Evolutionary conservation across 2,888 invertebrate species (phyloP).

Genomic region (Cyaniris semiargus): DNA sequence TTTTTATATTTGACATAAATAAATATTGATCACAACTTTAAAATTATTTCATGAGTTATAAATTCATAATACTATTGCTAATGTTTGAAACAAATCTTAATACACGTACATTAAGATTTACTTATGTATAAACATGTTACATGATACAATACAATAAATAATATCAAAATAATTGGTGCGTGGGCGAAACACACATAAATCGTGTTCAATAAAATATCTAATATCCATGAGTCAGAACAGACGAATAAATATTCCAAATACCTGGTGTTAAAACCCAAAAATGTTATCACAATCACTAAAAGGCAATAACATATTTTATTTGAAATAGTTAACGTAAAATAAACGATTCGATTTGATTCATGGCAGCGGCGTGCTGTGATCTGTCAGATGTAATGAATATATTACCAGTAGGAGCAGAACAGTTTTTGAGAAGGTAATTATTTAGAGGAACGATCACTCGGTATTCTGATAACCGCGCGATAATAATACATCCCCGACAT

Average conservation of each 20-base stretch:
- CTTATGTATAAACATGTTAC: constrained; percentile 29
- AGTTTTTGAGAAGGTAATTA: constrained; percentile 77
- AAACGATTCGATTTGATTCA: constrained; percentile 55
- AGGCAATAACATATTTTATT: constrained; percentile 60
- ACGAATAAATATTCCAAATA: constrained; percentile 57
- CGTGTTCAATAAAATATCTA: constrained; percentile 44
- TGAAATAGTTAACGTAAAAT: constrained; percentile 17
- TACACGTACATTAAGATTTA: not conserved
- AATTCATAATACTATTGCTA: too few relatives aligned
- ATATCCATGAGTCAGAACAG: constrained; percentile 58
- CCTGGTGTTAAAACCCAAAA: constrained; percentile 52
- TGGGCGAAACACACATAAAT: constrained; percentile 17
- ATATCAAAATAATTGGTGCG: constrained; percentile 38
- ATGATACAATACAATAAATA: constrained; percentile 45
- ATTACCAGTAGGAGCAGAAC: constrained; percentile 75
- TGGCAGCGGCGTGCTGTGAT: constrained; percentile 72
- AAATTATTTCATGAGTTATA: too few relatives aligned
- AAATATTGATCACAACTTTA: too few relatives aligned
- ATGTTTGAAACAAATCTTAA: too few relatives aligned
- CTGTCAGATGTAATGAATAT: constrained; percentile 78
- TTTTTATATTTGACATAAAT: too few relatives aligned
- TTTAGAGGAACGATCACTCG: constrained; percentile 75
- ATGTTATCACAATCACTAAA: constrained; percentile 56
- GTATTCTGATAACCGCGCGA: constrained; percentile 76
- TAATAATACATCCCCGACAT: constrained; percentile 78